Conservation (phyloP, 2,113 vertebrate species). For the Nestor notabilis region DNA sequence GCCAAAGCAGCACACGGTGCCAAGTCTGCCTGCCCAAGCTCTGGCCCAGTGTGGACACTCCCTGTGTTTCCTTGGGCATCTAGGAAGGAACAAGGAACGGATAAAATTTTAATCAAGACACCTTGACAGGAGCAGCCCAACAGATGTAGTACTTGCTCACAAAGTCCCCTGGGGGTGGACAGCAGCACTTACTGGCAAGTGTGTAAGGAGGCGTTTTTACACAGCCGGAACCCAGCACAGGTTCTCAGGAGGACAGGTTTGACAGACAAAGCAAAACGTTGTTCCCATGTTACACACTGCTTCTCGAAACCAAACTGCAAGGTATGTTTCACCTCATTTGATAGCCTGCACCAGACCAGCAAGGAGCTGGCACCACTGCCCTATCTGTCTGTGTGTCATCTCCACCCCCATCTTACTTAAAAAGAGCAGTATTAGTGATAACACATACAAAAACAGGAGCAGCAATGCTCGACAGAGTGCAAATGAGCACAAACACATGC, state of each 20-base stretch:
- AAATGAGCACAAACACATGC: neutral
- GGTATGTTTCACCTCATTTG: neutral
- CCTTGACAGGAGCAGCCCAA: neutral
- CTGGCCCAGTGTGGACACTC: rapidly evolving
- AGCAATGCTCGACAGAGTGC: neutral
- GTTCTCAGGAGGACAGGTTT: neutral
- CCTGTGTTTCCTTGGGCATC: neutral
- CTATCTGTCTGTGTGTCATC: rapidly evolving
- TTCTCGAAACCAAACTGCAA: neutral
- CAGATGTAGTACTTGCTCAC: rapidly evolving
- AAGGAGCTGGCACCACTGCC: neutral
- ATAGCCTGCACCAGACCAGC: neutral
- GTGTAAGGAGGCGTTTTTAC: rapidly evolving
- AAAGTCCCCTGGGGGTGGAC: neutral
- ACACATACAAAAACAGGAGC: neutral
- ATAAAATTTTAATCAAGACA: neutral
- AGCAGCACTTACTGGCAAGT: neutral
- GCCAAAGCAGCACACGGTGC: rapidly evolving
- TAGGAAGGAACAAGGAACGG: neutral
- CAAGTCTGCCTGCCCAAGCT: rapidly evolving
- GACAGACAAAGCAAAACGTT: neutral
- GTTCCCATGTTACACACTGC: neutral
- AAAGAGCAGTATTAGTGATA: rapidly evolving
- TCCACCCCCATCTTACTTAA: neutral
- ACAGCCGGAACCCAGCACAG: rapidly evolving